Conservation (phyloP, 2,888 invertebrate genomes). For the Siphonodentalium dalli region DNA sequence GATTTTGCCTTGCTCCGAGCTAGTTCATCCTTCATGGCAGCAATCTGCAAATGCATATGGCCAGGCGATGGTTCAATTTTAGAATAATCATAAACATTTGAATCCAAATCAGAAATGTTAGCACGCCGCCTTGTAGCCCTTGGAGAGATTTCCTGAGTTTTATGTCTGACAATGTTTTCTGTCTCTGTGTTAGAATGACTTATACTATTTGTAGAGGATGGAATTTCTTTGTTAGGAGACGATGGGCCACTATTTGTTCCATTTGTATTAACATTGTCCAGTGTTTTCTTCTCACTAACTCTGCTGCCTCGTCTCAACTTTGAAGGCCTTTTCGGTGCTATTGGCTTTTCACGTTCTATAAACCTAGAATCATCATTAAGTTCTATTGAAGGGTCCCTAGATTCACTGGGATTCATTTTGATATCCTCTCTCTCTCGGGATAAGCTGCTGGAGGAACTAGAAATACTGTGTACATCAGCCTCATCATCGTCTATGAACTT, state of each 20-base stretch:
- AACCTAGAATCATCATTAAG: neutral
- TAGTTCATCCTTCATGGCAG: constrained; percentile 29
- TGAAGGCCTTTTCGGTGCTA: no score
- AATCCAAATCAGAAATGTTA: no score
- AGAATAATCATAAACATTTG: constrained; percentile 1
- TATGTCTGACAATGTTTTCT: no score
- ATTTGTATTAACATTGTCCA: neutral
- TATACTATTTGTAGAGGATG: no score
- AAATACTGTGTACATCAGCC: no score
- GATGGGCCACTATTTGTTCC: neutral
- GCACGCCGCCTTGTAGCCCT: no score
- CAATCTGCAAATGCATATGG: constrained; percentile 22
- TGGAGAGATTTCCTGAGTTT: no score
- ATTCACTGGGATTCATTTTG: no score
- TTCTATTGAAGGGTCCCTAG: neutral
- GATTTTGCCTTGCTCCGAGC: constrained; percentile 18
- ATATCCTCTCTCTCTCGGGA: no score
- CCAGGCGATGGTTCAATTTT: constrained; percentile 13
- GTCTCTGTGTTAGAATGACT: no score
- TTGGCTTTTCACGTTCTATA: neutral
- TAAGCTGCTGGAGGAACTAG: no score
- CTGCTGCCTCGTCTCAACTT: constrained; percentile 10
- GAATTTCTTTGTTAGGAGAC: neutral
- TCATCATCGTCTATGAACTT: neutral
- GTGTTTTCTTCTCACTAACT: constrained; percentile 4